Percentiles rank a stretch among this genome's conserved stretches.
Conservation (phyloP, 2,797 vertebrate genomes). For the Spinus pinus region DNA sequence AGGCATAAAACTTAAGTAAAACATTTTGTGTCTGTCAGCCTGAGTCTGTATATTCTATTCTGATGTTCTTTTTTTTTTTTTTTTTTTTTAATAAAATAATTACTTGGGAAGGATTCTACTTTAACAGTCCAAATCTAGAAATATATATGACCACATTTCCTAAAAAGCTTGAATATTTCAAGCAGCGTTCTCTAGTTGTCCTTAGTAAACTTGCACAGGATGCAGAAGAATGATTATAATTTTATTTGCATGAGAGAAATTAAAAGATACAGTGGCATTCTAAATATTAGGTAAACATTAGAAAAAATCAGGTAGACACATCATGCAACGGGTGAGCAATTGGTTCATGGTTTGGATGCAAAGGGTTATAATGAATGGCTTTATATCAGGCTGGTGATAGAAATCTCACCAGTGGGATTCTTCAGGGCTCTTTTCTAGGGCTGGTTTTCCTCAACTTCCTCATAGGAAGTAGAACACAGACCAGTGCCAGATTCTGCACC, state of each 20-base stretch:
- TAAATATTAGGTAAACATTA: background rate
- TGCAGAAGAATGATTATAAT: background rate
- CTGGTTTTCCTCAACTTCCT: background rate
- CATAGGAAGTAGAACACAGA: background rate
- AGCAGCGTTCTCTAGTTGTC: background rate
- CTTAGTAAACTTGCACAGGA: background rate
- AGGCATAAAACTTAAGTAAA: background rate
- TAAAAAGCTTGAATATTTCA: background rate
- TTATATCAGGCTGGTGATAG: background rate
- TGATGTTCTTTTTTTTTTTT: background rate
- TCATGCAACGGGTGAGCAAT: background rate
- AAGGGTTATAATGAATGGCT: background rate
- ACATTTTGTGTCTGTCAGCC: background rate
- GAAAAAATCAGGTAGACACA: background rate
- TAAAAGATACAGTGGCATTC: background rate
- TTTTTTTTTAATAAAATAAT: background rate
- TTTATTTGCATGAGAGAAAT: background rate
- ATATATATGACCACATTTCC: background rate
- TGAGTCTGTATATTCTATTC: background rate
- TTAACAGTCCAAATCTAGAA: background rate
- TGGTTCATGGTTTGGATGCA: background rate
- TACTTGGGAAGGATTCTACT: background rate
- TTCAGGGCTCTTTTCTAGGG: background rate
- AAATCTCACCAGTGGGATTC: background rate
- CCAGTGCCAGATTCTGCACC: background rate